Percentiles rank a stretch among this genome's conserved stretches.
phyloP scores from a whole-genome alignment of 2,888 invertebrate species.

The Thecophora atra region DNA sequence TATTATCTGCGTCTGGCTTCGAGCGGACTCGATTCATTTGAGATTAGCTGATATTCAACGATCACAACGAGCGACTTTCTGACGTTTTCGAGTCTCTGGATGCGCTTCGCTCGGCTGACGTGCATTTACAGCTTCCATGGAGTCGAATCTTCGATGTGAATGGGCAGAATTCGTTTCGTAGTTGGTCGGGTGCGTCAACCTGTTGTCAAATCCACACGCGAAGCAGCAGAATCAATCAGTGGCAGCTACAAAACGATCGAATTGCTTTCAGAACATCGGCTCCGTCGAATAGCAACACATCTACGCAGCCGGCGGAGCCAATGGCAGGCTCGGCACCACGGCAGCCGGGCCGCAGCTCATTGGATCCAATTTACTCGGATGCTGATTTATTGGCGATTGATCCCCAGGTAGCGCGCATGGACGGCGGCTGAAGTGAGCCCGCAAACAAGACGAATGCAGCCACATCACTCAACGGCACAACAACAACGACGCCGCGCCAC shows the following conservation, averaged over 20 bases:
- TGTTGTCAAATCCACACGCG: constrained; percentile 1
- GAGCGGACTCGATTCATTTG: no score
- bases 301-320: constrained; percentile 25
- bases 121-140: no score
- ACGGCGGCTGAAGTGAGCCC: constrained; percentile 45
- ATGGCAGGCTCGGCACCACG: constrained; percentile 20
- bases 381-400: constrained; percentile 64
- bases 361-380: constrained; percentile 64
- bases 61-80: no score
- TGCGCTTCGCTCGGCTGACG: no score
- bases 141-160: no score
- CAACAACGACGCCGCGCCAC: constrained; percentile 44
- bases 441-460: constrained; percentile 28
- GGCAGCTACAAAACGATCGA: not conserved
- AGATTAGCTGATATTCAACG: no score
- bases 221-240: constrained; percentile 30
- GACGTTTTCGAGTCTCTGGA: no score
- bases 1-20: no score
- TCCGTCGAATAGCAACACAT: constrained; percentile 10
- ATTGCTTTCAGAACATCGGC: constrained; percentile 13
- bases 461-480: constrained; percentile 34
- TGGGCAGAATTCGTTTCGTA: no score
- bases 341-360: constrained; percentile 48
- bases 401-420: constrained; percentile 57
- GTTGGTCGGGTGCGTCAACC: not conserved